These are phyloP conservation scores for Hydropsyche betteni DNA, from an alignment of 2,888 invertebrate species.

Conservation along the genomic window DNA sequence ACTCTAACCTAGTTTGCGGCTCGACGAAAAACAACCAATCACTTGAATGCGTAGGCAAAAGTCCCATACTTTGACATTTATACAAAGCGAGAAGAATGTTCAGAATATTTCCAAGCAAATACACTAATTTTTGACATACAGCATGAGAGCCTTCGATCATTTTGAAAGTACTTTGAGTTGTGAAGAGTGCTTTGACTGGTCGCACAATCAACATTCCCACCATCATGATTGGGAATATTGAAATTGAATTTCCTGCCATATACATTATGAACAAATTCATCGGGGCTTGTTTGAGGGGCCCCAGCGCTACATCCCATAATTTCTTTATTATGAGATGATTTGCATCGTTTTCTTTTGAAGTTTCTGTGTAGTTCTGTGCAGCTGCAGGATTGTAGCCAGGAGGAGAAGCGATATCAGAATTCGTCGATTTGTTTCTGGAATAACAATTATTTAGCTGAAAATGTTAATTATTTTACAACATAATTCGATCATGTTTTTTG, in stretches of 20 bases:
- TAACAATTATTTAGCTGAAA: neutral
- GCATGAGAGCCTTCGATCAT: slow-evolving; percentile 94
- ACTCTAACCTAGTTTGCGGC: slow-evolving; percentile 84
- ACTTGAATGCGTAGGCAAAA: slow-evolving; percentile 95
- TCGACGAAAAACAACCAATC: slow-evolving; percentile 99
- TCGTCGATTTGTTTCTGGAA: slow-evolving; percentile 53
- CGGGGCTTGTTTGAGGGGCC: slow-evolving; percentile 94
- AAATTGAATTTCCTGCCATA: slow-evolving; percentile 99
- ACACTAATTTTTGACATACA: slow-evolving; percentile 90
- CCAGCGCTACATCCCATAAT: slow-evolving; percentile 96
- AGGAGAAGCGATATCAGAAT: slow-evolving; percentile 75
- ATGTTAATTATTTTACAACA: neutral
- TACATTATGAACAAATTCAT: slow-evolving; percentile 99
- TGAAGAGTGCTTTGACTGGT: slow-evolving; percentile 94
- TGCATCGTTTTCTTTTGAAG: slow-evolving; percentile 82
- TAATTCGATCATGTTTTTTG: no score
- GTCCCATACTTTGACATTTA: slow-evolving; percentile 98
- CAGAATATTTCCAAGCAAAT: slow-evolving; percentile 91
- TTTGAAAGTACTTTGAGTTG: slow-evolving; percentile 90
- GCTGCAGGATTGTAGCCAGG: slow-evolving; percentile 85
- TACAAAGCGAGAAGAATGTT: slow-evolving; percentile 92
- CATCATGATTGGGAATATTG: slow-evolving; percentile 99
- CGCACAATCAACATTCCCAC: slow-evolving; percentile 98
- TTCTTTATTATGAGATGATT: slow-evolving; percentile 90
- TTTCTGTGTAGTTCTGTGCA: slow-evolving; percentile 78